phyloP scores from a whole-genome alignment of 2,888 invertebrate species.

The Nysson spinosus region DNA sequence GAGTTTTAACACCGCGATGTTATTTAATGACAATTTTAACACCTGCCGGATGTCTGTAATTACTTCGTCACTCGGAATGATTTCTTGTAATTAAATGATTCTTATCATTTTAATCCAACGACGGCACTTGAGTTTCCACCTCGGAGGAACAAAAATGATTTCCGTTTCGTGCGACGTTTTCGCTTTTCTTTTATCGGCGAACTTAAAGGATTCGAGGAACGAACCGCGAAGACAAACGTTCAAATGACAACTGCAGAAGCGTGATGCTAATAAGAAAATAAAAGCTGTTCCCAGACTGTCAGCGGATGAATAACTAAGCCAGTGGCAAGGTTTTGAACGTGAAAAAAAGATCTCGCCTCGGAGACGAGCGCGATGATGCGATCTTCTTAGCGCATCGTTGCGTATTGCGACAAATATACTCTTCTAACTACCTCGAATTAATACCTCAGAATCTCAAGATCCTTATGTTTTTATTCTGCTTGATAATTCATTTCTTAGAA shows the following conservation, averaged over 20 bases:
- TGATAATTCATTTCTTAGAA: neutral
- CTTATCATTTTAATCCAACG: too few species aligned
- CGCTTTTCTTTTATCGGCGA: too few species aligned
- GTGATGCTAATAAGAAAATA: slow-evolving; percentile 47
- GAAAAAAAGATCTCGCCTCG: slow-evolving; percentile 51
- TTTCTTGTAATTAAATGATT: too few species aligned
- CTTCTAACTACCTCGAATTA: neutral
- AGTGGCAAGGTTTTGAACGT: slow-evolving; percentile 43
- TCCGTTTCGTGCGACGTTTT: too few species aligned
- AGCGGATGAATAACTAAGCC: slow-evolving; percentile 47
- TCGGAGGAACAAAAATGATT: too few species aligned
- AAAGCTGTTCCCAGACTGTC: slow-evolving; percentile 34
- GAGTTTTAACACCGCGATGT: too few species aligned
- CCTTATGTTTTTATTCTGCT: neutral
- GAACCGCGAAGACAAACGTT: too few species aligned
- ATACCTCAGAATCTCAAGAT: neutral
- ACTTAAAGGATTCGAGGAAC: too few species aligned
- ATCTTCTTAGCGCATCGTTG: slow-evolving; percentile 36
- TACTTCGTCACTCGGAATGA: too few species aligned
- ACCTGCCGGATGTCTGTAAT: too few species aligned
- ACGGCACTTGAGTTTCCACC: too few species aligned
- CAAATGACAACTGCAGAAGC: slow-evolving; percentile 15
- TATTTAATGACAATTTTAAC: too few species aligned
- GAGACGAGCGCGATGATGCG: slow-evolving; percentile 42
- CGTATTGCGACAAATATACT: slow-evolving; percentile 42